Conservation (phyloP, 2,888 invertebrate genomes). For the Melieria picta region DNA sequence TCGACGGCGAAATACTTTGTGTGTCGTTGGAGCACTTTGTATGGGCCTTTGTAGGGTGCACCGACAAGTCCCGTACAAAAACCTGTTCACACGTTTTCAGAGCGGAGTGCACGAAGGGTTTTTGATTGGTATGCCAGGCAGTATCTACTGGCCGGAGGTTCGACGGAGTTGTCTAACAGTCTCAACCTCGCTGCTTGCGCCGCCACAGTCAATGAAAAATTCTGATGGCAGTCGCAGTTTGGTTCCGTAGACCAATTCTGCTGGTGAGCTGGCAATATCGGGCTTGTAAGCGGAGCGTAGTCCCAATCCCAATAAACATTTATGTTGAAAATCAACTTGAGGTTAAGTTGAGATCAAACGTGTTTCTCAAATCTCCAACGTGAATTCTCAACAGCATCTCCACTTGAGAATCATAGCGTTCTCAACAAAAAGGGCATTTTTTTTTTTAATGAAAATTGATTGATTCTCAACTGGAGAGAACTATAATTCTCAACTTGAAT, state of each 20-base stretch:
- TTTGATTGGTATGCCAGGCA: slow-evolving; percentile 10
- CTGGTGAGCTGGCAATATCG: background rate
- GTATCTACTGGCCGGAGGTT: slow-evolving; percentile 8
- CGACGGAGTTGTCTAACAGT: background rate
- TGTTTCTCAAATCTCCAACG: too few species aligned
- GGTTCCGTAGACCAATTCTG: background rate
- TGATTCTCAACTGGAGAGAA: too few species aligned
- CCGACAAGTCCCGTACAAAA: slow-evolving; percentile 41
- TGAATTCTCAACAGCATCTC: too few species aligned
- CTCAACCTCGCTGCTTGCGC: background rate
- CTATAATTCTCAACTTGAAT: too few species aligned
- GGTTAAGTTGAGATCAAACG: too few species aligned
- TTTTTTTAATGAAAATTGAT: too few species aligned
- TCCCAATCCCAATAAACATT: too few species aligned
- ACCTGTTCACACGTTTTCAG: slow-evolving; percentile 37
- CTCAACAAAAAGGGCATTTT: too few species aligned
- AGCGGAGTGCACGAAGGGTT: background rate
- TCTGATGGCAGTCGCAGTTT: background rate
- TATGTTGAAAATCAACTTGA: too few species aligned
- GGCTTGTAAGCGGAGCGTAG: slow-evolving; percentile 48
- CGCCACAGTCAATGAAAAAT: background rate
- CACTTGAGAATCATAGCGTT: too few species aligned
- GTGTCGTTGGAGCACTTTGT: slow-evolving; percentile 32
- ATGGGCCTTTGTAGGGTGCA: slow-evolving; percentile 43
- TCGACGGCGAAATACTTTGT: slow-evolving; percentile 14